Conservation (phyloP, 1,140 invertebrate species). For the Atta texana region DNA sequence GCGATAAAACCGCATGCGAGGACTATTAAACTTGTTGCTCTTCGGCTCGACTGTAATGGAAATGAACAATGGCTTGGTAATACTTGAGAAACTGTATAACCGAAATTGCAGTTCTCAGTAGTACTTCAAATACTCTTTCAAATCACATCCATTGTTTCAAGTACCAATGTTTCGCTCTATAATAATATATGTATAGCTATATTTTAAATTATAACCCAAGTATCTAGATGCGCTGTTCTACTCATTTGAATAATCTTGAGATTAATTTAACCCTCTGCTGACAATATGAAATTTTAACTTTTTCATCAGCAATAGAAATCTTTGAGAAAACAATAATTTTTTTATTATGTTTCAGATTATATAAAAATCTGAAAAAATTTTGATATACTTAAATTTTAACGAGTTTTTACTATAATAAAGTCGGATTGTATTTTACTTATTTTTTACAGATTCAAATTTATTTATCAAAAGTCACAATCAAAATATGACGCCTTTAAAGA, state of each 20-base stretch:
- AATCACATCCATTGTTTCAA: neutral
- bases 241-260: neutral
- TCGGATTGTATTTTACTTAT: no score
- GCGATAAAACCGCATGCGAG: slow-evolving; percentile 62
- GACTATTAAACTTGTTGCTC: slow-evolving; percentile 63
- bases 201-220: neutral
- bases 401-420: no score
- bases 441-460: no score
- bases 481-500: neutral
- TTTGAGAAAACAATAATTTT: no score
- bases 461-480: neutral
- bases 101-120: neutral
- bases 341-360: no score
- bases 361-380: no score
- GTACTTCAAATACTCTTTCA: neutral
- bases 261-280: neutral
- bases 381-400: no score
- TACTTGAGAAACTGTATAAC: slow-evolving; percentile 40
- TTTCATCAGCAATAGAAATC: no score
- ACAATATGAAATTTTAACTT: no score
- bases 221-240: neutral
- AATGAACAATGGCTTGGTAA: slow-evolving; percentile 57
- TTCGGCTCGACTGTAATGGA: slow-evolving; percentile 44
- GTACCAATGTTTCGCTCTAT: neutral
- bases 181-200: neutral